phyloP scores from a whole-genome alignment of 2,888 invertebrate species.

The Vannuccia rotundouncinata region DNA sequence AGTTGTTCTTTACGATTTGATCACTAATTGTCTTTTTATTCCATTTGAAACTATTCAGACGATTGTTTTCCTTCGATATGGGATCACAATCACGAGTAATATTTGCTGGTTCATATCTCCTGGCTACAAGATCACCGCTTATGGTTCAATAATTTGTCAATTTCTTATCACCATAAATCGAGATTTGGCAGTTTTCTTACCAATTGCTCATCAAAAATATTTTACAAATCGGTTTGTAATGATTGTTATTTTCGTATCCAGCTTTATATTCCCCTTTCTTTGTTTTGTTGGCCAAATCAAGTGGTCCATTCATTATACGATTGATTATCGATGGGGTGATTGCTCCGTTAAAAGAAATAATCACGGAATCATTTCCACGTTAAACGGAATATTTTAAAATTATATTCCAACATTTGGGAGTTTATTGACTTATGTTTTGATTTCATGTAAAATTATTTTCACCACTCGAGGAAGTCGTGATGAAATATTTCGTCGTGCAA shows the following conservation, averaged over 20 bases:
- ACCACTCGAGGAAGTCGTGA: not conserved
- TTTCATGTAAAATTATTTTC: not conserved
- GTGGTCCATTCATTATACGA: not conserved
- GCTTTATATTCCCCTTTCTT: not conserved
- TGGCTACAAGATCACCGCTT: not conserved
- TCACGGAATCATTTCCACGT: too few species aligned
- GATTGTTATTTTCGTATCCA: not conserved
- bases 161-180: not conserved
- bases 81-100: not conserved
- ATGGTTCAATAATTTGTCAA: not conserved
- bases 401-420: not conserved
- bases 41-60: not conserved
- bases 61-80: not conserved
- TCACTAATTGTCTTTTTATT: not conserved
- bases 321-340: not conserved
- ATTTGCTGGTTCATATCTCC: not conserved
- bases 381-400: not conserved
- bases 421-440: not conserved
- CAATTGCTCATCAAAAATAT: not conserved
- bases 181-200: not conserved
- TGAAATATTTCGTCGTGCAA: not conserved
- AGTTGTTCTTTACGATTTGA: not conserved
- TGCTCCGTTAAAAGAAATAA: not conserved
- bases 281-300: not conserved
- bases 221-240: not conserved